Conservation (phyloP, 2,113 vertebrate species). For the Myrmophylax atrothorax region DNA sequence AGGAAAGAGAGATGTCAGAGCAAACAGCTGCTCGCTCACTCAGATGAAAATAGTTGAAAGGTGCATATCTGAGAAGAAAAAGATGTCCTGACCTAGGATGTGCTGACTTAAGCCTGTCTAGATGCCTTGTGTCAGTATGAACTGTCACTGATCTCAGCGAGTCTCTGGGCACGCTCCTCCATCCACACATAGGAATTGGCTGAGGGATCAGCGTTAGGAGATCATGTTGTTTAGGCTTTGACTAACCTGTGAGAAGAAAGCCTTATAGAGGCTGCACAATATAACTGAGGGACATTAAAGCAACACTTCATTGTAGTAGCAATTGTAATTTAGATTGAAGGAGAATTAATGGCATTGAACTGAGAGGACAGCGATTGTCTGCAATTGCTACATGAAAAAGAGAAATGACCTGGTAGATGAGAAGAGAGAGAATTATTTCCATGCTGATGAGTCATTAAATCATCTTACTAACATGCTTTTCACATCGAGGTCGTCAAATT, state of each 20-base stretch:
- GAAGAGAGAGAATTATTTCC: not conserved
- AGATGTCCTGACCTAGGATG: not conserved
- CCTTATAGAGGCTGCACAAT: not conserved
- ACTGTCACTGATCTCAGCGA: not conserved
- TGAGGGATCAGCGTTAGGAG: not conserved
- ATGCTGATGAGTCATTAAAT: not conserved
- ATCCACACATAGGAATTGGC: not conserved
- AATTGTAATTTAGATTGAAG: not conserved
- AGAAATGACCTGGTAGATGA: not conserved
- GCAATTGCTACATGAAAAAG: not conserved
- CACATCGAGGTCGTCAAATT: not conserved
- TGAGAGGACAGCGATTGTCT: not conserved
- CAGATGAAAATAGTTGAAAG: not conserved
- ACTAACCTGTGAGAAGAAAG: not conserved
- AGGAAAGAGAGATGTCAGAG: not conserved
- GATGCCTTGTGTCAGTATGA: not conserved
- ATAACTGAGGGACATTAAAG: not conserved
- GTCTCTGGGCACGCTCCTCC: not conserved
- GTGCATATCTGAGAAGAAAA: not conserved
- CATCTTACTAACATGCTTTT: not conserved
- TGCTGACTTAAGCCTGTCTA: not conserved
- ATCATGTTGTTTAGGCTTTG: not conserved
- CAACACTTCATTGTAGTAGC: not conserved
- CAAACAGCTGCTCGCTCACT: not conserved
- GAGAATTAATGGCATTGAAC: not conserved